phyloP scores from a whole-genome alignment of 1,140 invertebrate species.

The Cephus cinctus region DNA sequence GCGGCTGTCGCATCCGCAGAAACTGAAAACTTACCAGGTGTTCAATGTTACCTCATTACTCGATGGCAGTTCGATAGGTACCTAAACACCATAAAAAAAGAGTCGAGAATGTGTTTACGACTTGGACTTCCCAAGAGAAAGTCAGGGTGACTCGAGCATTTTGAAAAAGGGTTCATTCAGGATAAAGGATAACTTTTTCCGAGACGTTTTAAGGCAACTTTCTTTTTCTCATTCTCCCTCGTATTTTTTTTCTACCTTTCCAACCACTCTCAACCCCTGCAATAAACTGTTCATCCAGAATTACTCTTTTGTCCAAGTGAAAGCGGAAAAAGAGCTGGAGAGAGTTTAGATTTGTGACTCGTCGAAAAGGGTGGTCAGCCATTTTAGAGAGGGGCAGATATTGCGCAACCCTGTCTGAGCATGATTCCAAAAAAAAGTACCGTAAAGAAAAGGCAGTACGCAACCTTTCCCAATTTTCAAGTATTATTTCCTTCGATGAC shows the following conservation, averaged over 20 bases:
- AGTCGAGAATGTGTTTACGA: slow-evolving; percentile 33
- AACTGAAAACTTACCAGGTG: no score
- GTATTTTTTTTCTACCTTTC: slow-evolving; percentile 8
- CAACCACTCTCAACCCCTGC: slow-evolving; percentile 36
- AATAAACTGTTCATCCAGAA: slow-evolving; percentile 43
- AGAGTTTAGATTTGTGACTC: slow-evolving; percentile 43
- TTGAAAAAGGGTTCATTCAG: slow-evolving; percentile 41
- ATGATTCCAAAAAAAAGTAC: no score
- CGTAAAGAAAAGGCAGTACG: no score
- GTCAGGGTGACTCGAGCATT: slow-evolving; percentile 25
- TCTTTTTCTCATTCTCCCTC: no score
- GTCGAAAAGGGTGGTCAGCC: no score
- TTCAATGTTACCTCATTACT: no score
- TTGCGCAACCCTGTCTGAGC: no score
- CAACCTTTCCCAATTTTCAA: no score
- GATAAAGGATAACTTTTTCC: slow-evolving; percentile 29
- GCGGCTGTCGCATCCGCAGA: no score
- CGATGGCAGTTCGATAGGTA: slow-evolving; percentile 22
- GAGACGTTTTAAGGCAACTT: slow-evolving; percentile 7
- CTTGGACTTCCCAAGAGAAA: slow-evolving; percentile 42
- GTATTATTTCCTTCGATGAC: no score
- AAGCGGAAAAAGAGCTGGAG: slow-evolving; percentile 28
- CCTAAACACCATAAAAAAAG: slow-evolving; percentile 52
- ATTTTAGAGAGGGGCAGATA: no score
- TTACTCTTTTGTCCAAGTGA: slow-evolving; percentile 37